Percentiles rank a stretch among this genome's conserved stretches.
These are phyloP conservation scores for Meloidogyne hapla DNA, from an alignment of 1,140 invertebrate genomes.

Conservation along the genomic window DNA sequence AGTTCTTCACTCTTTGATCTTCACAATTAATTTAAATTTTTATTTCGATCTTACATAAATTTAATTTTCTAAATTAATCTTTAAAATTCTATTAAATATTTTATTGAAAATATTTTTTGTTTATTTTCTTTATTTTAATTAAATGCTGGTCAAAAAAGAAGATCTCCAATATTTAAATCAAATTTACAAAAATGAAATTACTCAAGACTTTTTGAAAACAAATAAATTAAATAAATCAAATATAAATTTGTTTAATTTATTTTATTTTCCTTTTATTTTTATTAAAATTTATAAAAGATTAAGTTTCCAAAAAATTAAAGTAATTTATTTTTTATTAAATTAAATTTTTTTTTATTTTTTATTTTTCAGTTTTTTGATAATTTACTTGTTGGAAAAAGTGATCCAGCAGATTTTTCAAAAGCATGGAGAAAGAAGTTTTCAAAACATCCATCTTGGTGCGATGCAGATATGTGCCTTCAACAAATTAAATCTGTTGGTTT, in stretches of 20 bases:
- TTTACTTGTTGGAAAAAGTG: constrained; percentile 55
- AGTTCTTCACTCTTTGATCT: too few species aligned
- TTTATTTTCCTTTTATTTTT: constrained; percentile 8
- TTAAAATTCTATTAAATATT: too few species aligned
- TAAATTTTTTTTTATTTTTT: constrained; percentile 9
- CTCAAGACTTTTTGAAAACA: constrained; percentile 2
- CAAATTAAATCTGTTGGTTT: constrained; percentile 55
- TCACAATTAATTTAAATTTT: too few species aligned
- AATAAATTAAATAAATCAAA: not conserved
- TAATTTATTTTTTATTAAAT: not conserved
- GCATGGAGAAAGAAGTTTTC: constrained; percentile 59
- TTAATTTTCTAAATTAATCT: too few species aligned
- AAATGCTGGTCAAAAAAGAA: not conserved
- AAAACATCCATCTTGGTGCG: constrained; percentile 63
- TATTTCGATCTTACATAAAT: too few species aligned
- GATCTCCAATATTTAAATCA: constrained; percentile 3
- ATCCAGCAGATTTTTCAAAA: constrained; percentile 56
- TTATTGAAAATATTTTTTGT: too few species aligned
- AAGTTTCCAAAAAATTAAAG: constrained; percentile 1
- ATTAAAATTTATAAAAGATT: not conserved
- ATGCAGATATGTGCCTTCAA: constrained; percentile 62
- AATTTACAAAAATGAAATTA: not conserved
- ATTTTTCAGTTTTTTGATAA: constrained; percentile 53
- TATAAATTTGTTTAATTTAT: not conserved
- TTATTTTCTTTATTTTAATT: too few species aligned